phyloP scores from a whole-genome alignment of 1,140 invertebrate species.

The Dreissena polymorpha region DNA sequence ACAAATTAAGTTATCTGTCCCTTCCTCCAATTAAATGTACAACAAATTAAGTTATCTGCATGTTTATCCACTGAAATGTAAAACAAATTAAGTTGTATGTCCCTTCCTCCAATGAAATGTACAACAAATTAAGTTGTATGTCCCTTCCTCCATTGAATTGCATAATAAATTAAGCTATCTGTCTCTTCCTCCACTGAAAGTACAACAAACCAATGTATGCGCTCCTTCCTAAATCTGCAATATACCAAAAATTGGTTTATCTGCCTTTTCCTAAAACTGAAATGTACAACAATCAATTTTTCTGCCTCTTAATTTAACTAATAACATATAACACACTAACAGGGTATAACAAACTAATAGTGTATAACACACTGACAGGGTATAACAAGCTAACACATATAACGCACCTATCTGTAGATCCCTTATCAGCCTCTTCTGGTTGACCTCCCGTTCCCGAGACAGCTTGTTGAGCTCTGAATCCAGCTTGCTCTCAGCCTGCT shows the following conservation, averaged over 20 bases:
- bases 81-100: neutral
- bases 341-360: too few relatives aligned
- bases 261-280: neutral
- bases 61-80: constrained; percentile 65
- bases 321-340: too few relatives aligned
- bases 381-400: too few relatives aligned
- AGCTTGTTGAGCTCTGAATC: constrained; percentile 61
- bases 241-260: neutral
- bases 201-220: too few relatives aligned
- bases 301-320: too few relatives aligned
- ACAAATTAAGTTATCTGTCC: neutral
- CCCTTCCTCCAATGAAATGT: neutral
- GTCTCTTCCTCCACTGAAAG: neutral
- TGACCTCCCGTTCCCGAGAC: constrained; percentile 61
- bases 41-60: too few relatives aligned
- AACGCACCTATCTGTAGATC: constrained; percentile 62
- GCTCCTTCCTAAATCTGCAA: constrained; percentile 59
- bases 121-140: too few relatives aligned
- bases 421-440: constrained; percentile 60
- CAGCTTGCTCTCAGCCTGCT: constrained; percentile 62
- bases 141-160: constrained; percentile 55
- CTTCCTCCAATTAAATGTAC: neutral
- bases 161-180: neutral
- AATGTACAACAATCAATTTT: too few relatives aligned
- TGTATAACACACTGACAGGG: too few relatives aligned